Evolutionary conservation across 2,113 vertebrate genomes (phyloP).

Genomic region (Panthera tigris): DNA sequence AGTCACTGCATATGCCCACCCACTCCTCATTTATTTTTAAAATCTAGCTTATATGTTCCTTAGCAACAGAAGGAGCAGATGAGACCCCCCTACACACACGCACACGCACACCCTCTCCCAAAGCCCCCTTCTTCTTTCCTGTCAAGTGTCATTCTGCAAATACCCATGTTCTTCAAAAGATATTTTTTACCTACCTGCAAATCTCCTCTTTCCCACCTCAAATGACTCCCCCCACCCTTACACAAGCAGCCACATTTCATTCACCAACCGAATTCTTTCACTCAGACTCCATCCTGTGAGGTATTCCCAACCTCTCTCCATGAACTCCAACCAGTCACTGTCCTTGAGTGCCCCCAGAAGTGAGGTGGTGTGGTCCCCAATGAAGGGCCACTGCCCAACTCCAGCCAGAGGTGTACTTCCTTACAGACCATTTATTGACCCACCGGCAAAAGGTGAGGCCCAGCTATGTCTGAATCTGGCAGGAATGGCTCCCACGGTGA

Average conservation of each 20-base stretch:
- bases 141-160: conserved; percentile 22
- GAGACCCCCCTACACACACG: conserved; percentile 70
- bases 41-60: conserved; percentile 74
- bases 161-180: neutral
- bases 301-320: neutral
- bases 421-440: neutral
- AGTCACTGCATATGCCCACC: conserved; percentile 71
- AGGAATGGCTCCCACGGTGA: neutral
- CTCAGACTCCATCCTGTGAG: neutral
- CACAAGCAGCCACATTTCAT: neutral
- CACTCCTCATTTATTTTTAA: conserved; percentile 74
- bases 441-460: neutral
- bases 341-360: neutral
- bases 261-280: neutral
- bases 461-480: neutral
- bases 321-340: neutral
- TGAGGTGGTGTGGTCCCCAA: neutral
- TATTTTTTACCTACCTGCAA: conserved; percentile 36
- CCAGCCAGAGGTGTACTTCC: neutral
- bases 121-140: neutral
- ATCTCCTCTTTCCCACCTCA: conserved; percentile 27
- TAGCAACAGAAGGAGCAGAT: conserved; percentile 73
- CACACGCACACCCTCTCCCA: conserved; percentile 22
- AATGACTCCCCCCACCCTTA: neutral
- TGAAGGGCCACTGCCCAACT: neutral